Evolutionary conservation across 2,888 invertebrate species (phyloP).

Genomic region (Pycnomerus fuliginosus): DNA sequence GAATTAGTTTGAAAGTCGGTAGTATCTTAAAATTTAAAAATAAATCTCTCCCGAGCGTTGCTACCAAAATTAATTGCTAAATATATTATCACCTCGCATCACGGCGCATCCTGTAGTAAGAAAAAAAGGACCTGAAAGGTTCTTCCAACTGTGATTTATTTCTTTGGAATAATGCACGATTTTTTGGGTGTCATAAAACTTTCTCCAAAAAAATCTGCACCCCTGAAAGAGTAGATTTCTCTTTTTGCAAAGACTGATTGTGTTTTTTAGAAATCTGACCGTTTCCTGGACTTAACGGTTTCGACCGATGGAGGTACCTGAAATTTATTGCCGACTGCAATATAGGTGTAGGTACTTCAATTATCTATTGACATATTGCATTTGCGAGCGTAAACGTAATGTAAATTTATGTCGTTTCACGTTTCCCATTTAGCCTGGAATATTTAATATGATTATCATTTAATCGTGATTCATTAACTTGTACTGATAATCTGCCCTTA

Average conservation of each 20-base stretch:
- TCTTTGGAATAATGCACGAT: not conserved
- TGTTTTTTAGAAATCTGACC: conserved; percentile 11
- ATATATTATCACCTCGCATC: conserved; percentile 40
- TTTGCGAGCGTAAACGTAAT: conserved; percentile 41
- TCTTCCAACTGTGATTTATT: conserved; percentile 10
- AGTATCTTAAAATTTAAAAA: conserved; percentile 43
- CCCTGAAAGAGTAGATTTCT: conserved; percentile 14
- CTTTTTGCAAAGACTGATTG: conserved; percentile 14
- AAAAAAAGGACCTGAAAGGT: conserved; percentile 8
- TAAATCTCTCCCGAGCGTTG: conserved; percentile 41
- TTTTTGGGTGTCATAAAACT: conserved; percentile 9
- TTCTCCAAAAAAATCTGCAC: conserved; percentile 18
- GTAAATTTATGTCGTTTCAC: conserved; percentile 38
- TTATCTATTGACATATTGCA: conserved; percentile 43
- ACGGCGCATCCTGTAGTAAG: conserved; percentile 30
- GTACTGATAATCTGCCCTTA: no score
- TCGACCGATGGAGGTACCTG: conserved; percentile 4
- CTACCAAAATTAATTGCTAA: conserved; percentile 43
- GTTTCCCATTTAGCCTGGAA: conserved; percentile 31
- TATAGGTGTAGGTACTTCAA: conserved; percentile 26
- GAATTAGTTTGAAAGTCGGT: conserved; percentile 44
- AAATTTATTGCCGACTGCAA: conserved; percentile 9
- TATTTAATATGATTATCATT: conserved; percentile 22
- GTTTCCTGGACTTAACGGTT: conserved; percentile 8
- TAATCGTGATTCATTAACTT: conserved; percentile 7